These are phyloP conservation scores for Sycophila sp. DNA, from an alignment of 1,140 invertebrate genomes.

Conservation along the genomic window DNA sequence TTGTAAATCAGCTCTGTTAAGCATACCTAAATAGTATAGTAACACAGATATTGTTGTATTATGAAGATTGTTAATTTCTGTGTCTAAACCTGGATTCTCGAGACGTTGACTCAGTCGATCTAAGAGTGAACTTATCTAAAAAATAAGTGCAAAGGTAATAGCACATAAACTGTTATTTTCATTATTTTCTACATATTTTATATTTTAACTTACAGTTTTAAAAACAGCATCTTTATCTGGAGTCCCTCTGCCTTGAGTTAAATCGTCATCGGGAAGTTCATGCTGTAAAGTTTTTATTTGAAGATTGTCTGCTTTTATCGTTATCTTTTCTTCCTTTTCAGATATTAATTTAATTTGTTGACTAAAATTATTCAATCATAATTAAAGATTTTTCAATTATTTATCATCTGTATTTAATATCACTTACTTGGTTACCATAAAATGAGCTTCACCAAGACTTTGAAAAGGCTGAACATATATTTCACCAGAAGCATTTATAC, in stretches of 20 bases:
- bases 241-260: slow-evolving; percentile 57
- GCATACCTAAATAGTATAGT: slow-evolving; percentile 57
- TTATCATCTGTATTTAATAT: neutral
- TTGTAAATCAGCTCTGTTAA: slow-evolving; percentile 54
- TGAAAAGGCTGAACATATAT: slow-evolving; percentile 62
- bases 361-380: neutral
- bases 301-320: slow-evolving; percentile 28
- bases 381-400: too few species aligned
- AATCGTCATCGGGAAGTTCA: slow-evolving; percentile 57
- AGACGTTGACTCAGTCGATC: slow-evolving; percentile 60
- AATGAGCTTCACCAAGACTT: slow-evolving; percentile 61
- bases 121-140: slow-evolving; percentile 57
- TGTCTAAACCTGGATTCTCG: slow-evolving; percentile 63
- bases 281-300: slow-evolving; percentile 50
- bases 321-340: neutral
- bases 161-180: neutral
- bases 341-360: slow-evolving; percentile 25
- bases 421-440: slow-evolving; percentile 53
- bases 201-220: slow-evolving; percentile 50
- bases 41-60: slow-evolving; percentile 61
- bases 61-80: slow-evolving; percentile 58
- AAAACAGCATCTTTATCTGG: slow-evolving; percentile 54
- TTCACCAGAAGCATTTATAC: slow-evolving; percentile 58
- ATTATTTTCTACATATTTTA: neutral
- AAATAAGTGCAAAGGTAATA: slow-evolving; percentile 32